Evolutionary conservation across 2,113 vertebrate genomes (phyloP).

Genomic region (Manacus vitellinus): DNA sequence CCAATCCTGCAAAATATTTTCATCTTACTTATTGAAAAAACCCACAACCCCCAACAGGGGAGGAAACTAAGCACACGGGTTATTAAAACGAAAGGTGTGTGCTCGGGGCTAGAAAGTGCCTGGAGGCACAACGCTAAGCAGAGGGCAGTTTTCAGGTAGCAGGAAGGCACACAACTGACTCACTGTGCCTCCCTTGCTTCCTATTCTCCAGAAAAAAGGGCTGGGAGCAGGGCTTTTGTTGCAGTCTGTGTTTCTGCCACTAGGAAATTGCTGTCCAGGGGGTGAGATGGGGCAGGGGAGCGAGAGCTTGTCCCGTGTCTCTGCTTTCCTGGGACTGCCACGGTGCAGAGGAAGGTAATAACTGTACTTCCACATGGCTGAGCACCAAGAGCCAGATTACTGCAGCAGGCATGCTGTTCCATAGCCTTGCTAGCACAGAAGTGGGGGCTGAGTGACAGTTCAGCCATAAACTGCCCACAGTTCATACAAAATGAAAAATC

Average conservation of each 20-base stretch:
- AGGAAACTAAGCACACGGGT: background rate
- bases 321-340: background rate
- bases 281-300: background rate
- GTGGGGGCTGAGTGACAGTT: background rate
- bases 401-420: background rate
- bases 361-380: background rate
- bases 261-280: background rate
- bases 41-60: background rate
- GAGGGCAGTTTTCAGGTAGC: background rate
- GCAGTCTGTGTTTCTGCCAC: background rate
- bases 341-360: background rate
- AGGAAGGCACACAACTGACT: background rate
- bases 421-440: background rate
- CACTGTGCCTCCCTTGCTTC: background rate
- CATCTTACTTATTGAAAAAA: background rate
- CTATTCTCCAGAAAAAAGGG: background rate
- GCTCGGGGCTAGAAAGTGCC: rapidly evolving
- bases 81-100: background rate
- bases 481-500: background rate
- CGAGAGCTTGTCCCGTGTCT: background rate
- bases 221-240: background rate
- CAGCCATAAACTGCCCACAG: background rate
- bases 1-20: background rate
- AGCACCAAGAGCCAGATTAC: background rate
- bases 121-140: background rate